Conservation (phyloP, 2,113 vertebrate species). For the Passer montanus region DNA sequence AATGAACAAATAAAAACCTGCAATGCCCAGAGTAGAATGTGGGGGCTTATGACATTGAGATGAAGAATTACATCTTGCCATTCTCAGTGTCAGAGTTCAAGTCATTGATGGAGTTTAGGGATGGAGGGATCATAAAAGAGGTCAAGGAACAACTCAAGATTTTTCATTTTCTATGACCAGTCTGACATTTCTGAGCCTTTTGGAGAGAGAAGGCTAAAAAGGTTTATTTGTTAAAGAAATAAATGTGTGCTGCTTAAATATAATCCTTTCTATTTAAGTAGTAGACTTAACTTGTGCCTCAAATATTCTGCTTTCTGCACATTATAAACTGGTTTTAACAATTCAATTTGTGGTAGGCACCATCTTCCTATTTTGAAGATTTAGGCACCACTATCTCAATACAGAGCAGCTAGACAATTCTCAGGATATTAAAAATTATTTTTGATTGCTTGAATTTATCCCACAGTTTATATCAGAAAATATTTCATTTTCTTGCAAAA, state of each 20-base stretch:
- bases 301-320: neutral
- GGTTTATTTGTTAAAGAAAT: neutral
- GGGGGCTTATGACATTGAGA: neutral
- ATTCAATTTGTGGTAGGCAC: neutral
- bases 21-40: neutral
- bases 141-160: conserved; percentile 43
- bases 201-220: neutral
- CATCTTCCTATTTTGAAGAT: neutral
- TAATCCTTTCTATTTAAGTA: neutral
- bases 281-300: neutral
- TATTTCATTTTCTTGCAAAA: neutral
- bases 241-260: neutral
- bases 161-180: conserved; percentile 18
- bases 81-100: conserved; percentile 43
- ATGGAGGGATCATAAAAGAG: conserved; percentile 12
- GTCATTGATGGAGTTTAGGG: conserved; percentile 50
- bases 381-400: neutral
- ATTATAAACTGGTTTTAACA: neutral
- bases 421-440: neutral
- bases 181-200: conserved; percentile 15
- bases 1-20: neutral
- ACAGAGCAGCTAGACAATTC: neutral
- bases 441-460: neutral
- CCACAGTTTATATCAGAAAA: neutral
- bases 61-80: conserved; percentile 34